phyloP scores from a whole-genome alignment of 2,113 vertebrate genomes.

The Nycticorax nycticorax region DNA sequence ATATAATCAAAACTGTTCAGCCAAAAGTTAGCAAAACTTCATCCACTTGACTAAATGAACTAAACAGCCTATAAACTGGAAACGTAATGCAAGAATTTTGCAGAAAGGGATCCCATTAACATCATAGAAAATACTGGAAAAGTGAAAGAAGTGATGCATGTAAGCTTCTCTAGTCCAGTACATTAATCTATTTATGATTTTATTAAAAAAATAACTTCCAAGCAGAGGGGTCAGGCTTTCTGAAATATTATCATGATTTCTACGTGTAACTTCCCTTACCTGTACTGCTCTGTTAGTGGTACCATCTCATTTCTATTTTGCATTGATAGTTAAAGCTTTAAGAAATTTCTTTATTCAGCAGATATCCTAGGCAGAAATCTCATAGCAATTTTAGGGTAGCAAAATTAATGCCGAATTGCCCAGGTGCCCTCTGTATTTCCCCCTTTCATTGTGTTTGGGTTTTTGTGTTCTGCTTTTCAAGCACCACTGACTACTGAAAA shows the following conservation, averaged over 20 bases:
- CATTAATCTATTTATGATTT: not conserved
- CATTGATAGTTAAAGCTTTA: not conserved
- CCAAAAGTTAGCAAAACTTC: not conserved
- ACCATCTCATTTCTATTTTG: not conserved
- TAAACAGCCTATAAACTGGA: not conserved
- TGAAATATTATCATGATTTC: not conserved
- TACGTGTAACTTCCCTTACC: not conserved
- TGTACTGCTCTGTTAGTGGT: not conserved
- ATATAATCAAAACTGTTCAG: not conserved
- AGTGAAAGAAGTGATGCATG: not conserved
- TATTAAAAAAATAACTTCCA: not conserved
- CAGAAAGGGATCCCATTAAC: not conserved
- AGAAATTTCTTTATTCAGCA: not conserved
- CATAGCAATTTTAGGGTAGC: not conserved
- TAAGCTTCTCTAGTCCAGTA: not conserved
- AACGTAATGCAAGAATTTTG: not conserved
- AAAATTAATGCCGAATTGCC: not conserved
- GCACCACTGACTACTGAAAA: not conserved
- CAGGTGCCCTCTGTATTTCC: not conserved
- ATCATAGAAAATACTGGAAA: not conserved
- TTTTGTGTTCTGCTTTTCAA: not conserved
- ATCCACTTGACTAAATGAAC: not conserved
- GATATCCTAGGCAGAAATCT: not conserved
- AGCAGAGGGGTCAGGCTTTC: not conserved
- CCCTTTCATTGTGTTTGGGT: not conserved